phyloP scores from a whole-genome alignment of 2,113 vertebrate species.

The Neogobius melanostomus region DNA sequence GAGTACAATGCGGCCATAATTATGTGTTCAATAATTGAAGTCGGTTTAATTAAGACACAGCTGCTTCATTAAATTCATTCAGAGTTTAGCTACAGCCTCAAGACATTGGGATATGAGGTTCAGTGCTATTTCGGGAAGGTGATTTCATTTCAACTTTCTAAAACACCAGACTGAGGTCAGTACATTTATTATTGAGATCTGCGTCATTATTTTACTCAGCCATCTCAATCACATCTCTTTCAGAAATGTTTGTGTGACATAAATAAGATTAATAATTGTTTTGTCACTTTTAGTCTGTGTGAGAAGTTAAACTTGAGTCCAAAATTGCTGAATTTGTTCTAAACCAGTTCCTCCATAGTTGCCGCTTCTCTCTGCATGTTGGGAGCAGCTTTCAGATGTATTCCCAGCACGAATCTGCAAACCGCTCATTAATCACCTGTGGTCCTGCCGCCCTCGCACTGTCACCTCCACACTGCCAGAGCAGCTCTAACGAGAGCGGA shows the following conservation, averaged over 20 bases:
- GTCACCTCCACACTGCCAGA: slow-evolving; percentile 25
- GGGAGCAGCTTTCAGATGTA: slow-evolving; percentile 6
- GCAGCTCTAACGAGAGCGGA: slow-evolving; percentile 29
- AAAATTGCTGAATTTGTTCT: too few species aligned
- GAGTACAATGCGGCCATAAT: slow-evolving; percentile 16
- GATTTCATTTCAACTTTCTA: neutral
- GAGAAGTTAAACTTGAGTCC: too few species aligned
- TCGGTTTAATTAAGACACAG: slow-evolving; percentile 23
- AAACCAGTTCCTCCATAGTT: neutral
- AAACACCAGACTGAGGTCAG: neutral
- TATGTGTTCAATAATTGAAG: slow-evolving; percentile 14
- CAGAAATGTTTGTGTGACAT: too few species aligned
- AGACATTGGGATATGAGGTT: neutral
- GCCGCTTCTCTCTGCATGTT: neutral
- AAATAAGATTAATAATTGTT: too few species aligned
- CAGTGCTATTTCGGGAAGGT: slow-evolving; percentile 1
- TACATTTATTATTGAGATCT: neutral
- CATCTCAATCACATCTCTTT: too few species aligned
- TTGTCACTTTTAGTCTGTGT: too few species aligned
- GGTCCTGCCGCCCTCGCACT: slow-evolving; percentile 13
- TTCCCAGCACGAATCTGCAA: slow-evolving; percentile 31
- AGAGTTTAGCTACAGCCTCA: neutral
- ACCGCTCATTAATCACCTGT: slow-evolving; percentile 35
- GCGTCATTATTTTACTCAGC: neutral
- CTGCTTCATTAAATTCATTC: slow-evolving; percentile 2